Evolutionary conservation across 1,140 invertebrate species (phyloP), one percentile per base, ranked within the genome.

Genomic region (Rhynchophorus ferrugineus): DNA sequence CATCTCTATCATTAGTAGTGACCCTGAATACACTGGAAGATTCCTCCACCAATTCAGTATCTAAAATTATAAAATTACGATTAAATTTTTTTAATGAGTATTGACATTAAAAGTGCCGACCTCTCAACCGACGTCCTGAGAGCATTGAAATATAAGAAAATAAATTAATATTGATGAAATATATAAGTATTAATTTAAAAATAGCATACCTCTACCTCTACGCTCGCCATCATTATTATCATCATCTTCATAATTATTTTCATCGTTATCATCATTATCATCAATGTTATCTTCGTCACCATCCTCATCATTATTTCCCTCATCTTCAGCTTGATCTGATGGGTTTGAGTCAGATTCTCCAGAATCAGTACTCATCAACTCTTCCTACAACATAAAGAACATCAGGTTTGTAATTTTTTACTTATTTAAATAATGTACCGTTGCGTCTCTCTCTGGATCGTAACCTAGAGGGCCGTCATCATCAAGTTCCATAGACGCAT

Each of bases 261-360:
- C 73, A 22, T 73, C 69, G 19, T 75, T 73, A 52, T 76, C 74
- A 3, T 75, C 73, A 1, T 62, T 69, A 44, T 76, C 76, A 19
- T 78, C 75, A 34, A 75, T 74, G 54, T 80, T 75, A 16, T 78
- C 78, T 16, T 79, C 77, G 36, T 78, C 76, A 39, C 74, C 53
- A 24, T 80, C 76, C 9, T 77, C 75, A 44, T 76, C 75, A 45
- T 77, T 74, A n/a, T 54, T 54, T 48, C 75, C 75, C 45, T 76
- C 75, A 19, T 76, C 75, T 39, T 75, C 77, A 41, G 78, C 77
- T 50, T 67, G 57, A 59, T 69, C 62, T 43, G 61, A 64, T 44
- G 62, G 58, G 61, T 69, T 64, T 3, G 65, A 67, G 50, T 69
- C 68, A 8, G 66, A 69, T 46, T 71, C 67, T 8, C 76, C 75